Evolutionary conservation across 2,797 vertebrate genomes (phyloP).

Genomic region (Steatocranus sp.): DNA sequence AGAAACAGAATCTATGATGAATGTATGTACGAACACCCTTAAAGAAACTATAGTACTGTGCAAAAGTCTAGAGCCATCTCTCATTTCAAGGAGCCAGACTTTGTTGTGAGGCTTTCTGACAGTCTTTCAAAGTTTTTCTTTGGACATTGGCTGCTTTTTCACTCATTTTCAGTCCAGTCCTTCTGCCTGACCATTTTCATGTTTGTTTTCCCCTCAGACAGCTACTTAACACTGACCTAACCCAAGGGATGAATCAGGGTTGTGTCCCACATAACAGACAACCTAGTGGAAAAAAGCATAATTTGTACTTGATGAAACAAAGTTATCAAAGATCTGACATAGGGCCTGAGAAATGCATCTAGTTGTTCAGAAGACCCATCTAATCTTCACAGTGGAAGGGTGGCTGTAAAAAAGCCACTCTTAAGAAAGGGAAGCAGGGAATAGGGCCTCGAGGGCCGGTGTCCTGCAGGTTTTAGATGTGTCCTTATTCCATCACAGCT

Average conservation of each 20-base stretch:
- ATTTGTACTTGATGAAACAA: background rate
- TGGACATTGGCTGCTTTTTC: background rate
- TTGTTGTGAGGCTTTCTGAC: background rate
- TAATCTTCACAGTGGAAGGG: background rate
- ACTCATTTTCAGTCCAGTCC: background rate
- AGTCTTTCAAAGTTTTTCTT: background rate
- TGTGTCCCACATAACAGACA: background rate
- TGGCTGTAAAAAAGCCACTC: background rate
- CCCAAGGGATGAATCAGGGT: background rate
- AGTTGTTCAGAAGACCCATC: background rate
- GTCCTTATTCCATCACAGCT: background rate
- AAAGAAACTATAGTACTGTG: background rate
- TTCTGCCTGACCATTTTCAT: background rate
- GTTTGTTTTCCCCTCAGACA: background rate
- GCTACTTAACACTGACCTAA: background rate
- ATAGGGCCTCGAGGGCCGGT: background rate
- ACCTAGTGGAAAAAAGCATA: background rate
- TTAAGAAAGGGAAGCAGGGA: background rate
- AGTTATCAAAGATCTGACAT: background rate
- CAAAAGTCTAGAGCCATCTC: background rate
- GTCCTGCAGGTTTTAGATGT: background rate
- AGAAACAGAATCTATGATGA: background rate
- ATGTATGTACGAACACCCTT: background rate
- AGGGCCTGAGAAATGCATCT: background rate
- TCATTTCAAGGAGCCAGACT: background rate